Evolutionary conservation across 2,113 vertebrate species (phyloP).

Genomic region (Oxygymnocypris stewartii): DNA sequence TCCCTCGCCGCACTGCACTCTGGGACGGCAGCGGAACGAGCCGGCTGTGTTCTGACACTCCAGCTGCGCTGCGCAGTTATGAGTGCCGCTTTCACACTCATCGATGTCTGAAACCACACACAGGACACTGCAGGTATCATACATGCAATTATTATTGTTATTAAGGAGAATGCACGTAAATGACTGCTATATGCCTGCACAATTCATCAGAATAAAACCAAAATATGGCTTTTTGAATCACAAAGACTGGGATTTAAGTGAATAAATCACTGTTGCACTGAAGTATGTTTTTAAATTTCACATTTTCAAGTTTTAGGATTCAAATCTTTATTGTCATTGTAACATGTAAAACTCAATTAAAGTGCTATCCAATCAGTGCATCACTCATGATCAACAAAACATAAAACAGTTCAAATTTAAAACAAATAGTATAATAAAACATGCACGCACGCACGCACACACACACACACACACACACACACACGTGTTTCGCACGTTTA

Average conservation of each 20-base stretch:
- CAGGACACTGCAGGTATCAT: not conserved
- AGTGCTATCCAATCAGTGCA: too few relatives aligned
- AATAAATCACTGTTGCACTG: not conserved
- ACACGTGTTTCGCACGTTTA: not conserved
- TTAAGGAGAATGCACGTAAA: not conserved
- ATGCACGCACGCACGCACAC: too few relatives aligned
- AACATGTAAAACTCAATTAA: too few relatives aligned
- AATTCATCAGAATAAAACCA: not conserved
- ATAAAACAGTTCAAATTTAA: too few relatives aligned
- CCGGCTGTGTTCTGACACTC: conserved; percentile 95
- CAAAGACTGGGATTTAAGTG: not conserved
- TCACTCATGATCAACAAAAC: too few relatives aligned
- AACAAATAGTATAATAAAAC: too few relatives aligned
- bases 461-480: too few relatives aligned
- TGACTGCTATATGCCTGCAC: not conserved
- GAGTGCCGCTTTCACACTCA: conserved; percentile 90
- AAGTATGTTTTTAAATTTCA: not conserved
- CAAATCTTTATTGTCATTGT: too few relatives aligned
- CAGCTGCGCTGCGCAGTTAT: conserved; percentile 92
- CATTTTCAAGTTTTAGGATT: not conserved
- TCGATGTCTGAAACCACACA: conserved; percentile 84
- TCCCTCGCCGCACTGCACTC: conserved; percentile 83
- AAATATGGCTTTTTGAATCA: not conserved
- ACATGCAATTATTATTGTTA: not conserved
- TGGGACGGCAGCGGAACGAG: conserved; percentile 93